Conservation (phyloP, 2,113 vertebrate genomes). For the Baryphthengus martii region DNA sequence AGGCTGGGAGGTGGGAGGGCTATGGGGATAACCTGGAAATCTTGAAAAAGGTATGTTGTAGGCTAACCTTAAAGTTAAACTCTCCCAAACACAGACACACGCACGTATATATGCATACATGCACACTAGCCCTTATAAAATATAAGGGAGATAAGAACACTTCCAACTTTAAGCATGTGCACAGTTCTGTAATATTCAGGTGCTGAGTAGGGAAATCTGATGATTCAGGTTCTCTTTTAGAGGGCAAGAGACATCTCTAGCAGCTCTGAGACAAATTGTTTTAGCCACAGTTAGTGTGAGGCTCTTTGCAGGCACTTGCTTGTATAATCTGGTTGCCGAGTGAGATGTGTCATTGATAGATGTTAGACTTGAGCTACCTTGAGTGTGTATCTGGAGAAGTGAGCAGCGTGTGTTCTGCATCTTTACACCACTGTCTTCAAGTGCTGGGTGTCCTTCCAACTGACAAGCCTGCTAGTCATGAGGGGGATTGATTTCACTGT, state of each 20-base stretch:
- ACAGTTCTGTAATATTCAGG: background rate
- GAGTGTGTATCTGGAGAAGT: background rate
- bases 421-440: background rate
- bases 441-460: conserved; percentile 1
- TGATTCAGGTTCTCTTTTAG: background rate
- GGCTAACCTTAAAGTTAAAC: background rate
- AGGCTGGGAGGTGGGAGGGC: accelerated
- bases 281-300: background rate
- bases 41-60: background rate
- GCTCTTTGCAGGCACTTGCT: background rate
- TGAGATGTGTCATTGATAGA: background rate
- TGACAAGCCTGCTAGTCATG: background rate
- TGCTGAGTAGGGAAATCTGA: background rate
- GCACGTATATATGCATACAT: accelerated
- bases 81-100: background rate
- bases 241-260: background rate
- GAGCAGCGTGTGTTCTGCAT: background rate
- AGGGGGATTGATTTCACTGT: conserved; percentile 12
- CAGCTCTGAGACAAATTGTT: background rate
- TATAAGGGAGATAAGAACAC: background rate
- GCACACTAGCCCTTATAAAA: background rate
- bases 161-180: background rate
- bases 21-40: background rate
- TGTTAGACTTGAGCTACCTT: background rate
- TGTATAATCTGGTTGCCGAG: background rate